A percentile compares a stretch with the other conserved stretches of the same genome.
Conservation (phyloP, 2,797 vertebrate species). For the Scolopax bukidnonensis region DNA sequence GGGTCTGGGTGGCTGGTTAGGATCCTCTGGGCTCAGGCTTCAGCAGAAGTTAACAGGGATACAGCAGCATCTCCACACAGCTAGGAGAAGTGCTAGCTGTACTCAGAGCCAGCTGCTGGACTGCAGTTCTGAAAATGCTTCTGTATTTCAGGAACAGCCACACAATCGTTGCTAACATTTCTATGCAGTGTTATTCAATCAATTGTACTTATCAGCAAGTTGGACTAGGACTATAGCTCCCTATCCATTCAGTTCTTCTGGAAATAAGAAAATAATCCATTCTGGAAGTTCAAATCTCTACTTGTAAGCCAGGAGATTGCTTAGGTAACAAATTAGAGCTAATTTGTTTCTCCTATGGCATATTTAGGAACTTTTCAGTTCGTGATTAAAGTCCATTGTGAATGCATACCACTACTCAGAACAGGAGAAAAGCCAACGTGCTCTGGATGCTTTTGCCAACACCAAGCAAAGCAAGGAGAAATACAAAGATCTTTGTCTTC, state of each 20-base stretch:
- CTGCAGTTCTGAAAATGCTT: background rate
- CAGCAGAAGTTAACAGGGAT: background rate
- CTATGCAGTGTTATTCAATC: background rate
- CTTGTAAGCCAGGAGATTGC: constrained; percentile 1
- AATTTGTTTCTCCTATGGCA: constrained; percentile 8
- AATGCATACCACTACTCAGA: background rate
- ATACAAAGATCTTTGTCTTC: background rate
- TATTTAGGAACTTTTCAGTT: constrained; percentile 38
- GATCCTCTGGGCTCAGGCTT: background rate
- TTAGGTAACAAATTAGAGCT: constrained; percentile 7
- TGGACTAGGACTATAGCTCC: background rate
- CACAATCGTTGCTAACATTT: background rate
- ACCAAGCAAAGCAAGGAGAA: background rate
- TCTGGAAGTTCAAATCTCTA: background rate
- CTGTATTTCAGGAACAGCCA: background rate
- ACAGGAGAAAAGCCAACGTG: background rate
- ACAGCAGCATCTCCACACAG: background rate
- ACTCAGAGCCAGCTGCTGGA: background rate
- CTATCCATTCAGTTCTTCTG: background rate
- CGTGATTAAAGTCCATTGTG: background rate
- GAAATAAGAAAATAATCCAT: constrained; percentile 37
- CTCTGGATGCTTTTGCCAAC: background rate
- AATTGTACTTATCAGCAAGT: background rate
- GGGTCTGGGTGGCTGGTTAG: background rate
- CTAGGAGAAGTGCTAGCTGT: background rate